A percentile compares a stretch with the other conserved stretches of the same genome.
These are phyloP conservation scores for Congeria kusceri DNA, from an alignment of 2,888 invertebrate species.

Conservation along the genomic window DNA sequence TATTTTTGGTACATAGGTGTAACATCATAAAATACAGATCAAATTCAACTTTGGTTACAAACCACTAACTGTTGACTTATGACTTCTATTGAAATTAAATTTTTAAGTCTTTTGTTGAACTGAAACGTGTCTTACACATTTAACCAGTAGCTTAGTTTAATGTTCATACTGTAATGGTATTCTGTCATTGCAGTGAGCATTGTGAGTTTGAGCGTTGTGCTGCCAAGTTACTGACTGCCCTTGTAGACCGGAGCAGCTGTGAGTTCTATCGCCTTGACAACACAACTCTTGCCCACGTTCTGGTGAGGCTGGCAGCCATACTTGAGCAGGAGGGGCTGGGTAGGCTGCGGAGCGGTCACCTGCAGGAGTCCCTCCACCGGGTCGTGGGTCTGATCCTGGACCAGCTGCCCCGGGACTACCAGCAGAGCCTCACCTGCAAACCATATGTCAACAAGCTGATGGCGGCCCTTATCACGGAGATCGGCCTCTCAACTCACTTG, in stretches of 20 bases:
- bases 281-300: conserved; percentile 26
- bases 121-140: no score
- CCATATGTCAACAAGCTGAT: conserved; percentile 40
- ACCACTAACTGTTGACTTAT: no score
- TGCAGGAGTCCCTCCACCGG: conserved; percentile 32
- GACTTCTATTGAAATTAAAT: no score
- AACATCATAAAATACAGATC: no score
- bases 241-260: conserved; percentile 37
- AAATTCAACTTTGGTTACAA: no score
- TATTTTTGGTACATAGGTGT: no score
- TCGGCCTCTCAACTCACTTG: conserved; percentile 28
- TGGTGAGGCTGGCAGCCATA: conserved; percentile 48
- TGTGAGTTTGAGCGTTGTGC: conserved; percentile 44
- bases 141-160: background rate
- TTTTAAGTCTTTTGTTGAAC: no score
- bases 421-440: conserved; percentile 41
- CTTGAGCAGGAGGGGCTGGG: conserved; percentile 41
- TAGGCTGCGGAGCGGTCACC: conserved; percentile 37
- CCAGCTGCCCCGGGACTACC: conserved; percentile 32
- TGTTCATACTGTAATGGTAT: background rate
- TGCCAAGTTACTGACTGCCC: conserved; percentile 24
- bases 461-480: conserved; percentile 34
- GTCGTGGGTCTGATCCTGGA: conserved; percentile 56
- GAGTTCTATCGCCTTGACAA: conserved; percentile 31
- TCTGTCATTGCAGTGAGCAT: conserved; percentile 29